A percentile compares a stretch with the other conserved stretches of the same genome.
These are phyloP conservation scores for Aegithalos caudatus DNA, from an alignment of 2,113 vertebrate genomes.

Conservation along the genomic window DNA sequence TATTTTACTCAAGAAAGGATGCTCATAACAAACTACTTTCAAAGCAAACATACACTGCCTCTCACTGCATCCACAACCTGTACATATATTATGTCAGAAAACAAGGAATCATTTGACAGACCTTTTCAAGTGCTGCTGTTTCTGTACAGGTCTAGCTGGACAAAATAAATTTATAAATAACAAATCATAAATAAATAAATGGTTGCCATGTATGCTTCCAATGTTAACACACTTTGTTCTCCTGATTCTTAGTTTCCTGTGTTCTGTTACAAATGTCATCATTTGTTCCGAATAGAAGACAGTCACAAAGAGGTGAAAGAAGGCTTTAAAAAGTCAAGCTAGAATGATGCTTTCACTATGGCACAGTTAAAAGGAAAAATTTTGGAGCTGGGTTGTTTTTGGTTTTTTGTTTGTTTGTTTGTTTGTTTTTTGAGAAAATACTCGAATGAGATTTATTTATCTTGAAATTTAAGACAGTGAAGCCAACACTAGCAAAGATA, in stretches of 20 bases:
- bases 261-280: not conserved
- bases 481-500: not conserved
- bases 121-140: not conserved
- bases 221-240: not conserved
- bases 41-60: not conserved
- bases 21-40: not conserved
- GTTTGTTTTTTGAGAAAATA: not conserved
- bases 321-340: not conserved
- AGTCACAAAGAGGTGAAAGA: not conserved
- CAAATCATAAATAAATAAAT: not conserved
- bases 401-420: not conserved
- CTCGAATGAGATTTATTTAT: not conserved
- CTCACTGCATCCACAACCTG: not conserved
- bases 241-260: not conserved
- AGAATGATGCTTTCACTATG: not conserved
- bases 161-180: not conserved
- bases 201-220: not conserved
- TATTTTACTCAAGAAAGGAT: not conserved
- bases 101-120: not conserved
- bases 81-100: not conserved
- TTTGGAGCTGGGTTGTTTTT: not conserved
- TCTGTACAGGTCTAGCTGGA: not conserved
- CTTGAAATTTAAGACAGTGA: not conserved
- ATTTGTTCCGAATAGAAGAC: not conserved
- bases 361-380: not conserved